A percentile compares a stretch with the other conserved stretches of the same genome.
Conservation (phyloP, 2,888 invertebrate species). For the Oscheius sp. region DNA sequence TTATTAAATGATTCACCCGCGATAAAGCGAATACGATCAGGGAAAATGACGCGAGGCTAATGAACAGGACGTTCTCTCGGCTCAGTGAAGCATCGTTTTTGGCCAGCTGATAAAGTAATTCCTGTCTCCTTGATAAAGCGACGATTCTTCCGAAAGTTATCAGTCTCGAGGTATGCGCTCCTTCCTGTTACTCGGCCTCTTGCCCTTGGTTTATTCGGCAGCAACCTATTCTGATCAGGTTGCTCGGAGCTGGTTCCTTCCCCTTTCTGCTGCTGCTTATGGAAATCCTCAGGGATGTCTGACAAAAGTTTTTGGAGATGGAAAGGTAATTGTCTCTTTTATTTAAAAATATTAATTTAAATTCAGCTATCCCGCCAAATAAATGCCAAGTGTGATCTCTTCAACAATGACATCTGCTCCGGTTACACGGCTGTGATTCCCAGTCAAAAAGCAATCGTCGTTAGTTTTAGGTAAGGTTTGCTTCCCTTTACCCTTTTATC, state of each 20-base stretch:
- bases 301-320: slow-evolving; percentile 41
- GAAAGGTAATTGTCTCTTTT: slow-evolving; percentile 18
- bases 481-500: neutral
- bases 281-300: slow-evolving; percentile 51
- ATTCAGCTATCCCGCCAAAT: slow-evolving; percentile 49
- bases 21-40: no score
- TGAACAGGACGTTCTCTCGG: no score
- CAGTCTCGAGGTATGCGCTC: slow-evolving; percentile 18
- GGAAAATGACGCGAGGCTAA: no score
- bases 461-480: slow-evolving; percentile 59
- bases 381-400: slow-evolving; percentile 45
- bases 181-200: slow-evolving; percentile 7
- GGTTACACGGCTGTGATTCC: slow-evolving; percentile 56
- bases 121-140: neutral
- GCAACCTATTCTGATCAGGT: slow-evolving; percentile 43
- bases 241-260: slow-evolving; percentile 51
- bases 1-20: no score
- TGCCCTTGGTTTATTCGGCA: neutral
- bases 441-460: slow-evolving; percentile 53
- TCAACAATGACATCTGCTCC: slow-evolving; percentile 54
- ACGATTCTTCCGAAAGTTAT: neutral
- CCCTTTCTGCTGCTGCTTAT: slow-evolving; percentile 56
- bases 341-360: neutral
- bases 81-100: no score
- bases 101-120: neutral